Evolutionary conservation across 2,888 invertebrate genomes (phyloP).

Genomic region (Odontomyia ornata): DNA sequence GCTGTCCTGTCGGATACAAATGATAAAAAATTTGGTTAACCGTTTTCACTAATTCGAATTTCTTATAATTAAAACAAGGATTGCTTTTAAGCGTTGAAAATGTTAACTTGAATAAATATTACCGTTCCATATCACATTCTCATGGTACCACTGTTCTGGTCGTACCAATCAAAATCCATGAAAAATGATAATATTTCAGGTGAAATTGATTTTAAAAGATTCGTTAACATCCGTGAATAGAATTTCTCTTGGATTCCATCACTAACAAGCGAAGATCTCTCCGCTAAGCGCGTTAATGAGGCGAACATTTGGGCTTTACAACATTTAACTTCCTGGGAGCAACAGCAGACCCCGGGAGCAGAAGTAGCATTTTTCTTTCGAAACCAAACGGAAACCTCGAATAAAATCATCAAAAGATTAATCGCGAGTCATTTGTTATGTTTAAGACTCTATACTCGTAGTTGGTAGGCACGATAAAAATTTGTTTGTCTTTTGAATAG

Average conservation of each 20-base stretch:
- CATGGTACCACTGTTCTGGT: not conserved
- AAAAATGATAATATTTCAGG: not conserved
- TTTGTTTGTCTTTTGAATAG: not conserved
- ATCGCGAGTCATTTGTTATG: not conserved
- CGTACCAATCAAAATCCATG: not conserved
- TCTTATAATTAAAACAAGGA: too few relatives aligned
- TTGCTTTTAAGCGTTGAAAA: not conserved
- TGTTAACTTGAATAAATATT: too few relatives aligned
- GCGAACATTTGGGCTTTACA: slow-evolving; percentile 36
- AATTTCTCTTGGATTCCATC: slow-evolving; percentile 1
- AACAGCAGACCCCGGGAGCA: slow-evolving; percentile 15
- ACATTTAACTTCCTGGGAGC: slow-evolving; percentile 21
- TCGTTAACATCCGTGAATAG: not conserved
- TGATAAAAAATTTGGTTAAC: not conserved
- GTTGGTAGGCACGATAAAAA: not conserved
- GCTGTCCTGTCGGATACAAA: not conserved
- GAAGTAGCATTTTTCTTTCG: slow-evolving; percentile 2
- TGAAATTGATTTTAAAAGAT: slow-evolving; percentile 19
- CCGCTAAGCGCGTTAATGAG: slow-evolving; percentile 37
- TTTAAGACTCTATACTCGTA: not conserved
- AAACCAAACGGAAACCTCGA: not conserved
- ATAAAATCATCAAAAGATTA: not conserved
- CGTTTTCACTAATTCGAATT: too few relatives aligned
- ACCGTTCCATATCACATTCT: too few relatives aligned
- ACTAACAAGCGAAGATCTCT: slow-evolving; percentile 13